These are phyloP conservation scores for Beris chalybata DNA, from an alignment of 2,888 invertebrate species.

Conservation along the genomic window DNA sequence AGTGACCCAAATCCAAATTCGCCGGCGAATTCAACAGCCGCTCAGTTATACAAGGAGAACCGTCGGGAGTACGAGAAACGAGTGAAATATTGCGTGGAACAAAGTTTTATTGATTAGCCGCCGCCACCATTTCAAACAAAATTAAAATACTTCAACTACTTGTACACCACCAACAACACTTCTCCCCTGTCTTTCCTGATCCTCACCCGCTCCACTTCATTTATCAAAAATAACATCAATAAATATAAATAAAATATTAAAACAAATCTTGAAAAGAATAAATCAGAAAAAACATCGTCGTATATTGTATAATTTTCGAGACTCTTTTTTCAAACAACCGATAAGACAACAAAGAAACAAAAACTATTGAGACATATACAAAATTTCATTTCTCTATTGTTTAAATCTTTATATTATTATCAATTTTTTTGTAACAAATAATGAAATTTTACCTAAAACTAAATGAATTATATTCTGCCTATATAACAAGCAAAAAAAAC, in stretches of 20 bases:
- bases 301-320: conserved; percentile 26
- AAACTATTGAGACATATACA: not conserved
- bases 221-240: conserved; percentile 17
- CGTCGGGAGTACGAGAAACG: conserved; percentile 98
- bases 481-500: not conserved
- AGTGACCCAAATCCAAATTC: conserved; percentile 99
- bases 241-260: conserved; percentile 14
- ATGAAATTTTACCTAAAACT: not conserved
- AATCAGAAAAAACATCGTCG: conserved; percentile 18
- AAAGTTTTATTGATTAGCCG: conserved; percentile 93
- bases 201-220: conserved; percentile 4
- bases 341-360: conserved; percentile 1
- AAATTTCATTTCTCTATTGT: not conserved
- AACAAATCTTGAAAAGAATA: not conserved
- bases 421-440: not conserved
- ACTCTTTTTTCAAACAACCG: conserved; percentile 2
- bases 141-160: conserved; percentile 1
- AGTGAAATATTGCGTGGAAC: conserved; percentile 99
- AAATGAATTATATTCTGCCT: too few species aligned
- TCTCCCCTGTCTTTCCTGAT: not conserved
- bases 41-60: conserved; percentile 99
- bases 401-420: not conserved
- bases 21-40: conserved; percentile 98
- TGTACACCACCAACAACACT: not conserved
- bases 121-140: conserved; percentile 16